phyloP scores from a whole-genome alignment of 2,113 vertebrate species.

The Cisticola juncidis region DNA sequence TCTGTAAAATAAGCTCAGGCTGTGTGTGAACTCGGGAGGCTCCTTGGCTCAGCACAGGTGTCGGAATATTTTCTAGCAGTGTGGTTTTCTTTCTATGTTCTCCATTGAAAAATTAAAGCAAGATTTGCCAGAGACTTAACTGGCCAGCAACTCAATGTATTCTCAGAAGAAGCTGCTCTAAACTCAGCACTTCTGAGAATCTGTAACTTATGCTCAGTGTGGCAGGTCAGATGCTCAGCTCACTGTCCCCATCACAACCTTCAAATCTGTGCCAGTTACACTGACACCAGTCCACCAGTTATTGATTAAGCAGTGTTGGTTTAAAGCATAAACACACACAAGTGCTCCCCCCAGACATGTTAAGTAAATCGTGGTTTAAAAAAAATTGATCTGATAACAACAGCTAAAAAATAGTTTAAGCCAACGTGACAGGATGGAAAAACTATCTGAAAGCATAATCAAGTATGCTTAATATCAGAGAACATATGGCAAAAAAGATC shows the following conservation, averaged over 20 bases:
- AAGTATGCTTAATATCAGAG: slow-evolving; percentile 22
- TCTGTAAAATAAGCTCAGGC: background rate
- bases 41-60: background rate
- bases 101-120: background rate
- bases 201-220: background rate
- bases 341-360: background rate
- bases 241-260: background rate
- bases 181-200: background rate
- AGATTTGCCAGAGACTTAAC: background rate
- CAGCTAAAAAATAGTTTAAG: slow-evolving; percentile 23
- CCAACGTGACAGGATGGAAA: background rate
- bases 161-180: background rate
- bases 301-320: background rate
- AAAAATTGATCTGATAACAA: background rate
- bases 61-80: background rate
- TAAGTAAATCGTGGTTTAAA: background rate
- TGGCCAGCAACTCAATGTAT: background rate
- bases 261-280: background rate
- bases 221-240: background rate
- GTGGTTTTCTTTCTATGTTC: background rate
- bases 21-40: background rate
- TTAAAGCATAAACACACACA: background rate
- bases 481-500: slow-evolving; percentile 44
- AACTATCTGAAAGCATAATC: slow-evolving; percentile 29
- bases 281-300: background rate